Base-by-base conservation (phyloP, 1,140 invertebrate genomes). In the Drosophila hydei region DNA sequence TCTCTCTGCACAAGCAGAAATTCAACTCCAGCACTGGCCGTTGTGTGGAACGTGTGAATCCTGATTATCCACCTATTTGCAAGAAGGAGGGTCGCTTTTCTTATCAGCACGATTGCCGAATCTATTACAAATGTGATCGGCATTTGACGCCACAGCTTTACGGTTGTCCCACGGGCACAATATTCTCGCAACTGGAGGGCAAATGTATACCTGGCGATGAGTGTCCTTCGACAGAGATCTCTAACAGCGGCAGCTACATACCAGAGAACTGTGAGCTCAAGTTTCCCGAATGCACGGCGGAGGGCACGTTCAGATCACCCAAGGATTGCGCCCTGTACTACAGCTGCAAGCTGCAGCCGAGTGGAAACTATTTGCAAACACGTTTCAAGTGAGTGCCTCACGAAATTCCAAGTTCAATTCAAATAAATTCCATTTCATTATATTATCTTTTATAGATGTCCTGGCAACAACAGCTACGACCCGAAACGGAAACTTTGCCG, bases 321-420 rank as follows among this genome's bases (percentile, higher is more conserved):
- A 85, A 71, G 9, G 90, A 92, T 72, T 92, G 91, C 51, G 80
- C 83, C 12, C 25, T 91, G 4, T 92, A 92, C 69, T 92, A 92
- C 55, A 90, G 77, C n/a, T 92, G 92, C 61, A 84, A 80, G 33
- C 64, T 76, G 52, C 84, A 83, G 61, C 14, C 42, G 0, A 83
- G 50, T 58, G 80, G 87, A 11, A 74, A 78, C 30, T 92, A 91
- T 52, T 59, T 90, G 65, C 92, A 92, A 21, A 90, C 83, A 4
- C 83, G 92, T 25, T 90, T 80, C 52, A 91, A 80, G 71, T 91
- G 48, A 72, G 73, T 79, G 11, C 3, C 6, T 7, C 9, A 25
- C 2, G 1, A 8, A 33, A 8, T 11, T 3, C 0, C 9, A 0
- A 21, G 16, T 14, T 11, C 8, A 1, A 23, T 14, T 21, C 1